Conservation (phyloP, 2,113 vertebrate genomes). For the Oreocharis arfaki region DNA sequence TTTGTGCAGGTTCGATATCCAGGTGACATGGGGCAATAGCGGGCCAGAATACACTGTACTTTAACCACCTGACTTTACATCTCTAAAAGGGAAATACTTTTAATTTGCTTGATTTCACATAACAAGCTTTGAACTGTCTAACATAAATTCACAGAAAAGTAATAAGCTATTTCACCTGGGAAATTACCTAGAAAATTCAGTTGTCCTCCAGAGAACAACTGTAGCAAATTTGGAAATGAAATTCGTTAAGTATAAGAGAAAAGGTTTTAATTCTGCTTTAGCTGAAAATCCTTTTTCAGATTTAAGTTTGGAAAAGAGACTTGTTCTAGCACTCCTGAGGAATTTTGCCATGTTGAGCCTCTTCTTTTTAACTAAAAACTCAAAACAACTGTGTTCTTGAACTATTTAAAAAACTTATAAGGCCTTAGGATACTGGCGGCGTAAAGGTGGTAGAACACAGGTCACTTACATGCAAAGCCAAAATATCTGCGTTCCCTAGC, state of each 20-base stretch:
- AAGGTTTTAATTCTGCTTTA: background rate
- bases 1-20: background rate
- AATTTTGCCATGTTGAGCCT: background rate
- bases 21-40: background rate
- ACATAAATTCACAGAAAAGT: background rate
- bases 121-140: background rate
- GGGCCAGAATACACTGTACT: background rate
- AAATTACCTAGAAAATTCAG: constrained; percentile 43
- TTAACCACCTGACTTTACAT: background rate
- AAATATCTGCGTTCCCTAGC: background rate
- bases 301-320: background rate
- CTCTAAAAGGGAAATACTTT: background rate
- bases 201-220: constrained; percentile 6
- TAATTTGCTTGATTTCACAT: background rate
- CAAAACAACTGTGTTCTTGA: background rate
- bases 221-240: background rate
- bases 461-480: background rate
- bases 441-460: background rate
- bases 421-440: background rate
- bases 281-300: background rate
- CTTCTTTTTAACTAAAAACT: background rate
- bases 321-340: background rate
- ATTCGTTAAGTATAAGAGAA: background rate
- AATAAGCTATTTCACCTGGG: constrained; percentile 6
- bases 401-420: background rate